Evolutionary conservation across 2,888 invertebrate genomes (phyloP).

Genomic region (Hymenopus coronatus): DNA sequence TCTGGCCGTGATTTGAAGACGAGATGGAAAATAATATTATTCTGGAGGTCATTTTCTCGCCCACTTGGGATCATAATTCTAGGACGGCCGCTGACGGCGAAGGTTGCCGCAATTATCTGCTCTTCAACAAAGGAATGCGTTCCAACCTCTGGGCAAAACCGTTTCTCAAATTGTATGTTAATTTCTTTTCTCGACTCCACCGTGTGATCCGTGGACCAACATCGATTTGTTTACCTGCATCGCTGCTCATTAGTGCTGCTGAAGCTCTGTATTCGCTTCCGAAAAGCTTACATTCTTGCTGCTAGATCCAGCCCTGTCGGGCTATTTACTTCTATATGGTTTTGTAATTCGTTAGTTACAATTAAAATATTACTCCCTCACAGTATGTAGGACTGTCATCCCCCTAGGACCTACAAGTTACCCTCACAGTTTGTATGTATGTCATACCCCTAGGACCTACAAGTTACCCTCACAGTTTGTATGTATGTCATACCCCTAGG

Average conservation of each 20-base stretch:
- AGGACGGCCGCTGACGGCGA: not conserved
- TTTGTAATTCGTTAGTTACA: too few species aligned
- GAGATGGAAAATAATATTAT: not conserved
- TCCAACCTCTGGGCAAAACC: not conserved
- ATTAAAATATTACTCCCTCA: too few species aligned
- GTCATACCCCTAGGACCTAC: too few species aligned
- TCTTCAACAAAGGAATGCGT: not conserved
- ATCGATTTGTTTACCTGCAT: not conserved
- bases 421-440: too few species aligned
- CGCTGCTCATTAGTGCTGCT: not conserved
- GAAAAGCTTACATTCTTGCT: not conserved
- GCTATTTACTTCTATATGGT: too few species aligned
- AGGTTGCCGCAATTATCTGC: conserved; percentile 7
- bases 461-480: too few species aligned
- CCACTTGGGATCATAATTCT: not conserved
- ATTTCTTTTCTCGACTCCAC: not conserved
- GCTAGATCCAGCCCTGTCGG: too few species aligned
- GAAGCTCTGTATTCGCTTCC: too few species aligned
- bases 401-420: too few species aligned
- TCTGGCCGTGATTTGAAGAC: not conserved
- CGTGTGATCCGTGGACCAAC: not conserved
- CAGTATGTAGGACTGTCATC: too few species aligned
- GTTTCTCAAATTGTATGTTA: not conserved
- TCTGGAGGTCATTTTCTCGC: conserved; percentile 5
- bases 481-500: too few species aligned